phyloP scores from a whole-genome alignment of 2,113 vertebrate species.

The Limnothrissa miodon region DNA sequence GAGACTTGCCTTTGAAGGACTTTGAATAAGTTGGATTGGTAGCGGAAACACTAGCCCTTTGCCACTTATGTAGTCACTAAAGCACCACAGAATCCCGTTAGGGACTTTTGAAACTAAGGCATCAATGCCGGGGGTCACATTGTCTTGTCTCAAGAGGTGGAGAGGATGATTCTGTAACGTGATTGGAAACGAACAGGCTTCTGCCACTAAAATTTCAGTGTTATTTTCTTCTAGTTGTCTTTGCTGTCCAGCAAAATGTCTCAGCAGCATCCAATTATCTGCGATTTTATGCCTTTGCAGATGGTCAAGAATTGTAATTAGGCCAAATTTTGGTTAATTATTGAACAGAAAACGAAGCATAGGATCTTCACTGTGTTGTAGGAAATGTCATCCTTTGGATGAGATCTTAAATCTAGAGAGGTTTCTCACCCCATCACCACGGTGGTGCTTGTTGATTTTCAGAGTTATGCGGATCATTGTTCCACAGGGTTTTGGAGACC shows the following conservation, averaged over 20 bases:
- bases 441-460: neutral
- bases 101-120: neutral
- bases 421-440: neutral
- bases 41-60: conserved; percentile 9
- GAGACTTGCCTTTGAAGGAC: too few relatives aligned
- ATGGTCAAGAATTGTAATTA: neutral
- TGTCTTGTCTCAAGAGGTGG: conserved; percentile 6
- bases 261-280: neutral
- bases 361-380: neutral
- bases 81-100: neutral
- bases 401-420: too few relatives aligned
- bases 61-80: conserved; percentile 4
- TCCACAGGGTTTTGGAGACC: neutral
- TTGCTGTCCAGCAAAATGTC: neutral
- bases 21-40: conserved; percentile 34
- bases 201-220: neutral
- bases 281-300: neutral
- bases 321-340: neutral
- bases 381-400: too few relatives aligned
- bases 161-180: conserved; percentile 26
- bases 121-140: neutral
- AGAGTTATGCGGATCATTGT: neutral
- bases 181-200: neutral
- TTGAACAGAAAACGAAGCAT: neutral
- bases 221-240: neutral